A percentile compares a stretch with the other conserved stretches of the same genome.
Conservation (phyloP, 1,140 invertebrate genomes). For the Solen grandis region DNA sequence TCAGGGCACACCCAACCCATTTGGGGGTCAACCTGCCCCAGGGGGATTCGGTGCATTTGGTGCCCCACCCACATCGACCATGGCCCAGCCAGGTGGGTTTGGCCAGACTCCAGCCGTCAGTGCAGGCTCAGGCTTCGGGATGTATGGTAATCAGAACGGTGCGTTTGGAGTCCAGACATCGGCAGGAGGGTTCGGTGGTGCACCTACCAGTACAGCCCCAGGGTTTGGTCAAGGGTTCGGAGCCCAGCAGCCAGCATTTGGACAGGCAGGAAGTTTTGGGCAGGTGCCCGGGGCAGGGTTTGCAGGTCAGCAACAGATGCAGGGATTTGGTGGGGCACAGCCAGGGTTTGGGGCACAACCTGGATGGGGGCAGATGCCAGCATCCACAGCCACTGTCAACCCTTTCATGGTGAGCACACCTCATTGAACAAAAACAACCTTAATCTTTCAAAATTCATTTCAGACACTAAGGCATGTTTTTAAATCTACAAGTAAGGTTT, state of each 20-base stretch:
- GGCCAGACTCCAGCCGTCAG: conserved; percentile 41
- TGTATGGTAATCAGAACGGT: conserved; percentile 55
- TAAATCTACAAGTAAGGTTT: too few species aligned
- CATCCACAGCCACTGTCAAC: conserved; percentile 56
- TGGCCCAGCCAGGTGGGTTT: conserved; percentile 29
- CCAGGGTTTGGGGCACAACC: conserved; percentile 1
- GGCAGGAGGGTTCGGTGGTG: conserved; percentile 21
- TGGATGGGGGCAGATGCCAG: conserved; percentile 28
- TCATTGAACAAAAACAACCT: not conserved
- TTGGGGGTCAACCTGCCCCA: conserved; percentile 36
- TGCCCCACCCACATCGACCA: conserved; percentile 6
- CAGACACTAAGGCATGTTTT: too few species aligned
- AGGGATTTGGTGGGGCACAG: conserved; percentile 42
- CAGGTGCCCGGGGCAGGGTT: conserved; percentile 19
- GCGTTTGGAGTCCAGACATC: conserved; percentile 47
- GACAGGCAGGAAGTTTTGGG: conserved; percentile 37
- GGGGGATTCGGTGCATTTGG: conserved; percentile 45
- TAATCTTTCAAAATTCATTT: not conserved
- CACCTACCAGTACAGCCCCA: not conserved
- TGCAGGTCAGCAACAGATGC: conserved; percentile 46
- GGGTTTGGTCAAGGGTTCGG: conserved; percentile 57
- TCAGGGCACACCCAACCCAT: conserved; percentile 52
- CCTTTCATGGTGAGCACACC: conserved; percentile 68
- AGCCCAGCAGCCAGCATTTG: conserved; percentile 5
- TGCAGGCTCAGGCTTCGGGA: conserved; percentile 54